Conservation (phyloP, 2,888 invertebrate species). For the Cheilosia variabilis region DNA sequence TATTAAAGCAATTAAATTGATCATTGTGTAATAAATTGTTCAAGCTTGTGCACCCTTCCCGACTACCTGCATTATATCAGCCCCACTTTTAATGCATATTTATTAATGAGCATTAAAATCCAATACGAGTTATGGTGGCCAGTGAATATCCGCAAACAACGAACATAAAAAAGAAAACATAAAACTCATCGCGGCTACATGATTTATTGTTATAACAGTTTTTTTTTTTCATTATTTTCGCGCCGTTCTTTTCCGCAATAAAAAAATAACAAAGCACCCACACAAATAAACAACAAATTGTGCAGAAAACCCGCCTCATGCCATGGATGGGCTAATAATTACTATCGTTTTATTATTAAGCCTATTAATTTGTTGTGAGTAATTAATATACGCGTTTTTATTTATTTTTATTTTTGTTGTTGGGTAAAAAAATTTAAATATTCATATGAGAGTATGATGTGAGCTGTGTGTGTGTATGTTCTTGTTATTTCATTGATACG, state of each 20-base stretch:
- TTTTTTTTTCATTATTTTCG: constrained; percentile 38
- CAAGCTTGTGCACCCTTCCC: neutral
- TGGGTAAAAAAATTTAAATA: constrained; percentile 15
- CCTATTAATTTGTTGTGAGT: constrained; percentile 73
- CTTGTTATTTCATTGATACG: constrained; percentile 7
- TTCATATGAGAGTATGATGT: neutral
- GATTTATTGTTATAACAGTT: constrained; percentile 57
- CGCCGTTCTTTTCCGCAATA: constrained; percentile 11
- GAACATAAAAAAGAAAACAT: constrained; percentile 13
- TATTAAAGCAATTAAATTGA: too few species aligned
- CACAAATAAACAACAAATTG: constrained; percentile 27
- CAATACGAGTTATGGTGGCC: constrained; percentile 47
- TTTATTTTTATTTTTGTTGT: neutral
- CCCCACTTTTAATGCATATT: constrained; percentile 48
- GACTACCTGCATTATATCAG: neutral
- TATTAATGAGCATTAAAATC: constrained; percentile 62
- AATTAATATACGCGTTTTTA: constrained; percentile 61
- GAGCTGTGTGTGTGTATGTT: neutral
- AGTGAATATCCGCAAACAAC: constrained; percentile 22
- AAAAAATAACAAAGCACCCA: constrained; percentile 14
- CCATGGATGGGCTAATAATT: constrained; percentile 59
- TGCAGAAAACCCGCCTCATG: constrained; percentile 30
- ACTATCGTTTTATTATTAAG: constrained; percentile 74
- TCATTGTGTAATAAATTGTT: too few species aligned
- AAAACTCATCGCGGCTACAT: constrained; percentile 56